Base-by-base conservation (phyloP, 2,113 vertebrate species). In the Brienomyrus brachyistius region DNA sequence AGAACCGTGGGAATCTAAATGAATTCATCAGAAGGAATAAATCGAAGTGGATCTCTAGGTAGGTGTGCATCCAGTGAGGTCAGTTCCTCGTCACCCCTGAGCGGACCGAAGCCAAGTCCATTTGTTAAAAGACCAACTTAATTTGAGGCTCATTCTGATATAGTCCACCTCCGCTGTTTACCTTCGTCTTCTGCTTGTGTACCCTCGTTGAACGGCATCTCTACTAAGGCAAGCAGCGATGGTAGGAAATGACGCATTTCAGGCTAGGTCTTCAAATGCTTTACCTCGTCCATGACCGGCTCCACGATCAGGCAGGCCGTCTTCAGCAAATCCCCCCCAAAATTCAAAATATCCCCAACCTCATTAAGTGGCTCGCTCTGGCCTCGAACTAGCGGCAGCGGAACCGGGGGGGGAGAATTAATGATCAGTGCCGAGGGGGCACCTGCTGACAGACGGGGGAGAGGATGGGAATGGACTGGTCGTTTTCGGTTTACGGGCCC, bases 321-420 rank as follows among this genome's bases (percentile, higher is more conserved):
- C 40, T 6, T 83, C 70, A 5, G 80, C 51, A 89, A 89, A 56
- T 27, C 88, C 1, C 19, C 54, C 43, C 62, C 31, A n/a, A 89
- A 89, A 89, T 54, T 88, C 70, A 3, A 43, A 89, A 82, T 89
- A 77, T 89, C 74, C 48, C 52, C 40, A 17, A 15, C 88, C 50
- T 80, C 88, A 80, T 89, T 89, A 89, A 80, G 47, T 43, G 31
- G 47, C 11, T 40, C 50, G 70, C 51, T 40, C 15, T 51, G 74
- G 5, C 47, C 35, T 21, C 17, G 31, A 89, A 82, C 31, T 48
- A 31, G 47, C 21, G 56, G 70, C n/a, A 15, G 13, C 2, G n/a
- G 84, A 70, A 31, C n/a, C 8, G 23, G 59, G 51, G 50, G 84
- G n/a, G 27, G 84, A 13, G 6, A 51, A 27, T 51, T 89, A 89